These are phyloP conservation scores for Monarcha castaneiventris DNA, from an alignment of 2,113 vertebrate species.

Conservation along the genomic window DNA sequence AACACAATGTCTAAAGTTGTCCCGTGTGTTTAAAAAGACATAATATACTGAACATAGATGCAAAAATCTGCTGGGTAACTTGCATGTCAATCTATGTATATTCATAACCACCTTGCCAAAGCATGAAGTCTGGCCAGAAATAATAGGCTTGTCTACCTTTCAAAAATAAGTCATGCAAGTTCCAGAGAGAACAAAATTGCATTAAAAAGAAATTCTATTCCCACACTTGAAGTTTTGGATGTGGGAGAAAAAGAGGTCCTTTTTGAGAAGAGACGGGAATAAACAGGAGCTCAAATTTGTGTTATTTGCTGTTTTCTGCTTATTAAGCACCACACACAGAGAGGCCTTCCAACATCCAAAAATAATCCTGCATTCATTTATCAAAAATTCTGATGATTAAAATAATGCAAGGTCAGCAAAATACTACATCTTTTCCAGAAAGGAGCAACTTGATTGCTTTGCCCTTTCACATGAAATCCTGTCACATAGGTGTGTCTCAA, in stretches of 20 bases:
- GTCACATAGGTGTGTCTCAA: not conserved
- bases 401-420: not conserved
- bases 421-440: not conserved
- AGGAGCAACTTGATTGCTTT: not conserved
- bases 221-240: not conserved
- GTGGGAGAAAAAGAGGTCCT: not conserved
- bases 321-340: rapidly evolving
- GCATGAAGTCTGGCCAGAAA: not conserved
- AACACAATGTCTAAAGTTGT: not conserved
- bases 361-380: not conserved
- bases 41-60: not conserved
- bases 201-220: not conserved
- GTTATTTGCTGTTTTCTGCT: not conserved
- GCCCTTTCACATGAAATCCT: not conserved
- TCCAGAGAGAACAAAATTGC: not conserved
- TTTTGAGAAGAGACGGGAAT: not conserved
- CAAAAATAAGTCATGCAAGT: not conserved
- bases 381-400: not conserved
- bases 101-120: not conserved
- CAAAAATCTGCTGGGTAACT: not conserved
- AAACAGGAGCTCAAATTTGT: not conserved
- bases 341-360: not conserved
- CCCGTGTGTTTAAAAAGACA: not conserved
- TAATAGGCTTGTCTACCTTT: not conserved
- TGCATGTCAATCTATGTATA: not conserved